These are phyloP conservation scores for Hoplodrina ambigua DNA, from an alignment of 2,888 invertebrate genomes.

Conservation along the genomic window DNA sequence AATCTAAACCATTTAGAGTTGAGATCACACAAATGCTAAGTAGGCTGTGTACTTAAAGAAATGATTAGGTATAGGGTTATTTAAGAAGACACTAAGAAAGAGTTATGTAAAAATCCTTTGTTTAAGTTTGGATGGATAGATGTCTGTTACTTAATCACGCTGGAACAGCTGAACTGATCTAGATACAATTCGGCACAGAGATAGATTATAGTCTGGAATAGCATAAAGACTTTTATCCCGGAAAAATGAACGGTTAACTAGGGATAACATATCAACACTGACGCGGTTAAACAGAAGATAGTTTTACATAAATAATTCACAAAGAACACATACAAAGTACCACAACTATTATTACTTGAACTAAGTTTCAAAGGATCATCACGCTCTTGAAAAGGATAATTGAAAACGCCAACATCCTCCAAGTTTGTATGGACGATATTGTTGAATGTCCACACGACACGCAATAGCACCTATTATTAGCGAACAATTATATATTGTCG, in stretches of 20 bases:
- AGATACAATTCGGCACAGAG: too few relatives aligned
- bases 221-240: too few relatives aligned
- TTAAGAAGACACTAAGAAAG: not conserved
- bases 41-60: not conserved
- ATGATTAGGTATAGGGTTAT: not conserved
- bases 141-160: too few relatives aligned
- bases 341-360: slow-evolving; percentile 11
- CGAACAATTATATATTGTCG: slow-evolving; percentile 67
- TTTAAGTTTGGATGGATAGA: too few relatives aligned
- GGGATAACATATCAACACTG: too few relatives aligned
- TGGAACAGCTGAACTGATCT: too few relatives aligned
- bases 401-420: slow-evolving; percentile 54
- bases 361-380: slow-evolving; percentile 54
- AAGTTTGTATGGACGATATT: slow-evolving; percentile 43
- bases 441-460: slow-evolving; percentile 50
- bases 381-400: slow-evolving; percentile 54
- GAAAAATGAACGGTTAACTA: too few relatives aligned
- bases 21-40: not conserved
- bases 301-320: too few relatives aligned
- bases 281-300: too few relatives aligned
- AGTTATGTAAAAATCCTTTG: too few relatives aligned
- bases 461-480: slow-evolving; percentile 63
- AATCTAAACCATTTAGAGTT: slow-evolving; percentile 25
- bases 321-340: slow-evolving; percentile 35
- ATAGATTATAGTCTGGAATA: too few relatives aligned